Conservation (phyloP, 2,888 invertebrate genomes). For the Dryomyza anilis region DNA sequence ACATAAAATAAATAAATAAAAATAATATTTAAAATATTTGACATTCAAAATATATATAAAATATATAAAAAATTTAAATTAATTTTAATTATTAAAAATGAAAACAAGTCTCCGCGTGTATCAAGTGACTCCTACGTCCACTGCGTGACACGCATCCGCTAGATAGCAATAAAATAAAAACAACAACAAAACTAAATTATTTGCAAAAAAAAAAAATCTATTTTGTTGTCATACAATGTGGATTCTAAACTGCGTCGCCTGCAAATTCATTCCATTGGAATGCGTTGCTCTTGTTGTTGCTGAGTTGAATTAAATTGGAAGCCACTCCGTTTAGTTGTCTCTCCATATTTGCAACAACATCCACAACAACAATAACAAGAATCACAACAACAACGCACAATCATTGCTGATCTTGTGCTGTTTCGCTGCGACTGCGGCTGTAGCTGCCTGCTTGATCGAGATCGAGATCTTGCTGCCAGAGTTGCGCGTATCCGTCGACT, state of each 20-base stretch:
- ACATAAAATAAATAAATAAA: too few relatives aligned
- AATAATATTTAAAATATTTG: too few relatives aligned
- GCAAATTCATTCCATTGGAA: too few relatives aligned
- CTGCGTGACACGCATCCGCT: conserved; percentile 21
- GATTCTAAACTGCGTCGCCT: conserved; percentile 6
- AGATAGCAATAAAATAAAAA: too few relatives aligned
- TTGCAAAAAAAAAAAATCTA: too few relatives aligned
- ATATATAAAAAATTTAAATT: too few relatives aligned
- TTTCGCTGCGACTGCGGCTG: neutral
- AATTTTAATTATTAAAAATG: too few relatives aligned
- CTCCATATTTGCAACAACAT: neutral
- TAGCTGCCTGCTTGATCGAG: neutral
- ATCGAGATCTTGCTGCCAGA: neutral
- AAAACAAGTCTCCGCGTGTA: too few relatives aligned
- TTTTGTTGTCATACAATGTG: too few relatives aligned
- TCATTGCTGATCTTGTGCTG: neutral
- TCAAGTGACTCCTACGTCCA: neutral
- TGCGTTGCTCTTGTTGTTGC: conserved; percentile 10
- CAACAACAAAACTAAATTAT: conserved; percentile 6
- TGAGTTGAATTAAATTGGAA: neutral
- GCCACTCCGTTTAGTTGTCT: neutral
- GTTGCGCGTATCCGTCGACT: conserved; percentile 5
- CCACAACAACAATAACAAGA: neutral
- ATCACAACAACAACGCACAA: neutral
- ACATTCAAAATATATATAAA: too few relatives aligned